Evolutionary conservation across 2,797 vertebrate species (phyloP), one percentile per base, ranked within the genome.

Genomic region (Schizopygopsis malacanthus): DNA sequence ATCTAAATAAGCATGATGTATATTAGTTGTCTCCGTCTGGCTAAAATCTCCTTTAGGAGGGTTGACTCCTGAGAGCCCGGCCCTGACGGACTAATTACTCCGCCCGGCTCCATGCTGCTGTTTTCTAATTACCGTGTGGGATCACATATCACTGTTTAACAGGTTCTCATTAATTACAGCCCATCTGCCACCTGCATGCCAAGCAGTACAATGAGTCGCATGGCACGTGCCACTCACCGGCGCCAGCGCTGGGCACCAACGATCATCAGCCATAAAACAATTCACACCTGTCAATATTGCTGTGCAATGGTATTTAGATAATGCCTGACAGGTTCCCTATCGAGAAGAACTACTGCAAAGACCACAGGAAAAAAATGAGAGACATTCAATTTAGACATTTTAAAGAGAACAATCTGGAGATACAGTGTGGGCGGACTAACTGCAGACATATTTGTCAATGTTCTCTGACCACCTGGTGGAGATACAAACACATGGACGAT

Each of bases 111-210:
- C 91, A 89, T 90, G 91, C 90, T 91, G 83, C 84, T 87, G 88
- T 86, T 84, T 92, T 93, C 92, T 95, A 93, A 94, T 95, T 94
- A 94, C 91, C 91, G 91, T 88, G 90, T 92, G 90, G 90, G 89
- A 94, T 95, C 93, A 91, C 93, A 93, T 87, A 89, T 90, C 92
- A 90, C 92, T 91, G 90, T 93, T 94, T 92, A 94, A 92, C 93
- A 92, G 92, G 90, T 86, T 90, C 87, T 93, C 93, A 94, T 96
- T 95, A 95, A 95, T 95, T 96, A 95, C 91, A 90, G 91, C 90
- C 90, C 89, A 52, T 85, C 87, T 91, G 90, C 91, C 87, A 87
- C 90, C 83, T 90, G 93, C 91, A 92, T 91, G 91, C 91, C 91
- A 93, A 93, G 87, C 86, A 93, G 88, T 77, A 70, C 33, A 56